These are phyloP conservation scores for Serilophus lunatus DNA, from an alignment of 2,113 vertebrate genomes.

Conservation along the genomic window DNA sequence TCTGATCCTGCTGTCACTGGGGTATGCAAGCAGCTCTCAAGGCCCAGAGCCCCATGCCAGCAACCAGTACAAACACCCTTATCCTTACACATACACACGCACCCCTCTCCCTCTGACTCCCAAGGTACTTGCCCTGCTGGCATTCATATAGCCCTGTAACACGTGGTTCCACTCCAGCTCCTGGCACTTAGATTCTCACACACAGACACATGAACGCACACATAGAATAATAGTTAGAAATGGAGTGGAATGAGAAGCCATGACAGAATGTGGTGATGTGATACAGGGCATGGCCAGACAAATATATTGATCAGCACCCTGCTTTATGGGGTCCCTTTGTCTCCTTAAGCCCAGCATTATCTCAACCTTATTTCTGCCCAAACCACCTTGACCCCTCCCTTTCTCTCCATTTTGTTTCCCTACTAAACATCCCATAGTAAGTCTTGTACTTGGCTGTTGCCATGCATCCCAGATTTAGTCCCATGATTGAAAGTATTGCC, in stretches of 20 bases:
- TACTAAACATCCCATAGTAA: not conserved
- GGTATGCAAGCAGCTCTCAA: fast-evolving
- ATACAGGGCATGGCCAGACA: not conserved
- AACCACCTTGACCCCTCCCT: not conserved
- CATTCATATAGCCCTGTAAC: not conserved
- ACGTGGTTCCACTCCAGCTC: not conserved
- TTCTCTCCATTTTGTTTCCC: not conserved
- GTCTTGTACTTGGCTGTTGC: not conserved
- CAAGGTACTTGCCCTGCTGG: not conserved
- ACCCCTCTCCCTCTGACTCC: not conserved
- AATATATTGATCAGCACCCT: not conserved
- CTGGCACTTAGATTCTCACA: not conserved
- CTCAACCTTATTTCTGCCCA: not conserved
- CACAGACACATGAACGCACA: too few relatives aligned
- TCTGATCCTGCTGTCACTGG: not conserved
- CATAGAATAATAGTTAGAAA: not conserved
- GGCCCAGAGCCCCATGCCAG: not conserved
- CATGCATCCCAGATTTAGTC: not conserved
- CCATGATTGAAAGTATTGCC: not conserved
- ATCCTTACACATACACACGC: not conserved
- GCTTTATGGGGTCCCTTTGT: not conserved
- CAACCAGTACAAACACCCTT: not conserved
- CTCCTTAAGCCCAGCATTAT: not conserved
- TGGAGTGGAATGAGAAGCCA: not conserved
- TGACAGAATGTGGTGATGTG: not conserved